phyloP scores from a whole-genome alignment of 2,797 vertebrate species.

The Microhierax caerulescens region DNA sequence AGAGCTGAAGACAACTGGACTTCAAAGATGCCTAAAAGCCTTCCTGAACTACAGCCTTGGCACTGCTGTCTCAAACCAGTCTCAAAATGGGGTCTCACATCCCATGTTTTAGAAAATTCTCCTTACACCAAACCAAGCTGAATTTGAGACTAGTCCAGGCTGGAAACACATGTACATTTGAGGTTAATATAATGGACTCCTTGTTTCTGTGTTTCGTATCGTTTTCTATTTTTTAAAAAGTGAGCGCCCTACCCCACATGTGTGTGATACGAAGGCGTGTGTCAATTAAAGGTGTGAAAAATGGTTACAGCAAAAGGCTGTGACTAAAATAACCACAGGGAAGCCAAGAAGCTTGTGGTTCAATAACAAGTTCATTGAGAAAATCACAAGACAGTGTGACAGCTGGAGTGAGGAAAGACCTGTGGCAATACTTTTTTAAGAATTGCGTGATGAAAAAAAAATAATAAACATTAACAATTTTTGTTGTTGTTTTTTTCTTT shows the following conservation, averaged over 20 bases:
- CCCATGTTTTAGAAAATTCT: neutral
- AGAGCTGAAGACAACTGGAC: neutral
- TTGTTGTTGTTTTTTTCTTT: neutral
- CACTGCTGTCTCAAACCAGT: neutral
- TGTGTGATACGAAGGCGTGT: neutral
- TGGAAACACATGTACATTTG: neutral
- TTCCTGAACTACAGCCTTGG: neutral
- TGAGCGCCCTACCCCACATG: neutral
- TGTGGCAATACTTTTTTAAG: neutral
- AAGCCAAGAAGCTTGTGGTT: neutral
- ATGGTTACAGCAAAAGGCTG: neutral
- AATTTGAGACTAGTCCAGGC: neutral
- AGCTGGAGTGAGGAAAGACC: neutral
- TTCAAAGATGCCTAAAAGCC: neutral
- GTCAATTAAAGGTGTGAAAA: slow-evolving; percentile 28
- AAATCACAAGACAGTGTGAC: slow-evolving; percentile 18
- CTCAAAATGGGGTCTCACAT: neutral
- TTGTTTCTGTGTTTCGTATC: neutral
- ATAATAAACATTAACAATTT: slow-evolving; percentile 38
- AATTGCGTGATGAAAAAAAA: slow-evolving; percentile 2
- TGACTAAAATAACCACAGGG: neutral
- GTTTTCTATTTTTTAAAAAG: neutral
- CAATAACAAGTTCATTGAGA: neutral
- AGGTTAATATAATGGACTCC: neutral
- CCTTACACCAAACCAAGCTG: neutral